Evolutionary conservation across 2,113 vertebrate genomes (phyloP).

Genomic region (Epinephelus lanceolatus): DNA sequence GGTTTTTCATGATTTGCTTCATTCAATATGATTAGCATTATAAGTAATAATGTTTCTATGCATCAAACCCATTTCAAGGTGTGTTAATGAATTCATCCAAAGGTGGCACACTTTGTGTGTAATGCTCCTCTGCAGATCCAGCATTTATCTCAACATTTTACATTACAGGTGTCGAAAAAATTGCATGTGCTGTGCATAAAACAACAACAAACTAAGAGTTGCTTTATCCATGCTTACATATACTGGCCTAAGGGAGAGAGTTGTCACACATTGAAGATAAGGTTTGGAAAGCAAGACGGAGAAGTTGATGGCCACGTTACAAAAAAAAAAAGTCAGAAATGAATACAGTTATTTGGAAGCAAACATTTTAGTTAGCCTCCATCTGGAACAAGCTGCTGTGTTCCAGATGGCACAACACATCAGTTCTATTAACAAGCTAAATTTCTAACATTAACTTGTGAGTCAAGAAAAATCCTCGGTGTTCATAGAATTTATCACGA

Average conservation of each 20-base stretch:
- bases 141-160: background rate
- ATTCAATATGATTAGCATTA: background rate
- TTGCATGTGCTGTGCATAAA: background rate
- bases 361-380: too few species aligned
- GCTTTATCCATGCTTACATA: background rate
- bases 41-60: background rate
- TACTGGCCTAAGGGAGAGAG: background rate
- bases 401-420: too few species aligned
- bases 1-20: conserved; percentile 4
- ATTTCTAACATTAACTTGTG: too few species aligned
- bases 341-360: too few species aligned
- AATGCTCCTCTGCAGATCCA: background rate
- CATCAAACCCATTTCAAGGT: background rate
- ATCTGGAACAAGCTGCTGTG: too few species aligned
- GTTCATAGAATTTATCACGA: too few species aligned
- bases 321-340: background rate
- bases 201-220: background rate
- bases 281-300: background rate
- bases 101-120: background rate
- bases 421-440: too few species aligned
- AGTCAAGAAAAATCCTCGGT: too few species aligned
- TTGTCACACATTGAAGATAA: background rate
- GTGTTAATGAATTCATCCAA: background rate
- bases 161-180: background rate
- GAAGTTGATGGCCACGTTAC: background rate